A percentile compares a stretch with the other conserved stretches of the same genome.
Evolutionary conservation across 2,797 vertebrate species (phyloP).

Genomic region (Betta splendens): DNA sequence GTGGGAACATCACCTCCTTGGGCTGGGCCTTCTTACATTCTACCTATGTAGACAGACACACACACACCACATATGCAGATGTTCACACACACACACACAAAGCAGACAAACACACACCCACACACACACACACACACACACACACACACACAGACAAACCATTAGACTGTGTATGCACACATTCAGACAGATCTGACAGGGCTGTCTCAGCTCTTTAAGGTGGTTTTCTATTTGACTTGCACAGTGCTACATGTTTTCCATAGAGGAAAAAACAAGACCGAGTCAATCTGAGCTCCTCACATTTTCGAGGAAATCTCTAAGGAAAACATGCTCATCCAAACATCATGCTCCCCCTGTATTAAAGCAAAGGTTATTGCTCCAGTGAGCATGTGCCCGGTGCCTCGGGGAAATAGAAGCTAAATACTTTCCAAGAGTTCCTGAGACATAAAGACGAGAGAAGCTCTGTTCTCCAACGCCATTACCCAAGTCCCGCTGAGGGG

Average conservation of each 20-base stretch:
- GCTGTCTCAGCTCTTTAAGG: slow-evolving; percentile 73
- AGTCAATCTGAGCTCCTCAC: slow-evolving; percentile 72
- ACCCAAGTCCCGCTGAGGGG: slow-evolving; percentile 42
- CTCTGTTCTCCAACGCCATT: slow-evolving; percentile 49
- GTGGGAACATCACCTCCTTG: slow-evolving; percentile 99
- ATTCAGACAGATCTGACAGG: slow-evolving; percentile 73
- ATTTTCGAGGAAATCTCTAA: slow-evolving; percentile 68
- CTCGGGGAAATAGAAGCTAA: slow-evolving; percentile 75
- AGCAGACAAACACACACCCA: slow-evolving; percentile 55
- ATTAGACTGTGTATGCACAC: slow-evolving; percentile 71
- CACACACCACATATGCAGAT: slow-evolving; percentile 45
- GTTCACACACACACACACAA: slow-evolving; percentile 28
- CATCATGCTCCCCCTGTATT: slow-evolving; percentile 75
- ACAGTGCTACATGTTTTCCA: slow-evolving; percentile 67
- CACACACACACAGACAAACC: slow-evolving; percentile 53
- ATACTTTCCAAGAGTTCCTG: slow-evolving; percentile 71
- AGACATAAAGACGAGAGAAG: slow-evolving; percentile 65
- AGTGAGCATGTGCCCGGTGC: slow-evolving; percentile 69
- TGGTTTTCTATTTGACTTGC: slow-evolving; percentile 75
- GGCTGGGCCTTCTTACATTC: slow-evolving; percentile 99
- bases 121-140: slow-evolving; percentile 35
- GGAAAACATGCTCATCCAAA: slow-evolving; percentile 50
- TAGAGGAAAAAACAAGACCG: slow-evolving; percentile 64
- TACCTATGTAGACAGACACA: slow-evolving; percentile 86
- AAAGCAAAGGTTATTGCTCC: slow-evolving; percentile 77